These are phyloP conservation scores for Aphelenchoides fujianensis DNA, from an alignment of 1,140 invertebrate species.

Conservation along the genomic window DNA sequence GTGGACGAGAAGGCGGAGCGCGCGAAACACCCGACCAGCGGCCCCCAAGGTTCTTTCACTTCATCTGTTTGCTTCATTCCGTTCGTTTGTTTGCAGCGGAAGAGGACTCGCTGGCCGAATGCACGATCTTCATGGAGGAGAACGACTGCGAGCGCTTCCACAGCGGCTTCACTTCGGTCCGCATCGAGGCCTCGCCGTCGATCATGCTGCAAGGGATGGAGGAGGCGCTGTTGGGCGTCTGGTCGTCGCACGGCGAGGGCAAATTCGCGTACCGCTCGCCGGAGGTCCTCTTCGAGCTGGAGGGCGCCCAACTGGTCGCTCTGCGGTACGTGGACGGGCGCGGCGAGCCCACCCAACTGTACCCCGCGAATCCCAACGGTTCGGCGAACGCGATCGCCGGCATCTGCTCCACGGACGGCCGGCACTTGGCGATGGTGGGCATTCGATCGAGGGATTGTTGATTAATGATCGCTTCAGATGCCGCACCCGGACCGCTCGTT, in stretches of 20 bases:
- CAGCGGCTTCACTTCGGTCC: conserved; percentile 79
- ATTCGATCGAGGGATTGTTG: too few relatives aligned
- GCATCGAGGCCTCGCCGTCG: conserved; percentile 71
- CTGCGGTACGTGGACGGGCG: conserved; percentile 44
- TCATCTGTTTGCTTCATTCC: too few relatives aligned
- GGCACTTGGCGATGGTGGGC: conserved; percentile 86
- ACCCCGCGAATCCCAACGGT: conserved; percentile 59
- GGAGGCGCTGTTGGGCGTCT: conserved; percentile 79
- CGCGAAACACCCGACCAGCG: too few relatives aligned
- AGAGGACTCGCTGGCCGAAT: too few relatives aligned
- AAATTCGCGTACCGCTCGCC: conserved; percentile 68
- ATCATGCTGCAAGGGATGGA: conserved; percentile 86
- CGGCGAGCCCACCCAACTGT: conserved; percentile 28
- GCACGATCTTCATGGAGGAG: conserved; percentile 72
- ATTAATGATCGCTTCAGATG: too few relatives aligned
- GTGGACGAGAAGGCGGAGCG: too few relatives aligned
- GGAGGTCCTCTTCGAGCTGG: conserved; percentile 67
- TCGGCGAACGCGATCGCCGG: conserved; percentile 76
- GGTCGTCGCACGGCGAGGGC: conserved; percentile 96
- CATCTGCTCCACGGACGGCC: conserved; percentile 78
- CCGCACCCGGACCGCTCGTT: conserved; percentile 91
- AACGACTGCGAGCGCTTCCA: conserved; percentile 86
- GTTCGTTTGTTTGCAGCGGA: too few relatives aligned
- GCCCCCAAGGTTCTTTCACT: too few relatives aligned
- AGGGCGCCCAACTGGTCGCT: conserved; percentile 67